Evolutionary conservation across 2,113 vertebrate species (phyloP), one percentile per base, ranked within the genome.

Genomic region (Cynoglossus semilaevis): DNA sequence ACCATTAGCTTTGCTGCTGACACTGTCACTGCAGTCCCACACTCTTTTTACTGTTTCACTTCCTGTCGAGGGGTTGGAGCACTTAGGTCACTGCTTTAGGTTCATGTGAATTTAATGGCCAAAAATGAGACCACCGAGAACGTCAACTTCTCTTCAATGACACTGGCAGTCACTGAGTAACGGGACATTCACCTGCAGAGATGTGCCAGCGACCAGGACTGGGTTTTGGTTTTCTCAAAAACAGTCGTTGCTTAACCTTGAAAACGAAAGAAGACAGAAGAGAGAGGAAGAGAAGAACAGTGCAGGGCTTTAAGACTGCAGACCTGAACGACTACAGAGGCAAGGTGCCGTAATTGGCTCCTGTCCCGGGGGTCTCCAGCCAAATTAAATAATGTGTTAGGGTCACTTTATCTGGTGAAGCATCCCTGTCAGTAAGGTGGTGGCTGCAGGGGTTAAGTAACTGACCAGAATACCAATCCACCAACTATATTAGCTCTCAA

Each of bases 371-470:
- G 36, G 57, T 69, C 70, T 65, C 54, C 62, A 76, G 71, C 49
- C 67, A 65, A 78, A 78, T 82, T 81, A 84, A 78, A 84, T 36
- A 63, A 50, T 77, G 59, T 59, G 67, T 80, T 80, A 74, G 67
- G 69, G 80, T 75, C 67, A 74, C 71, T 76, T 76, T 71, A 82
- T 12, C 22, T 29, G 22, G 62, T 76, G 63, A 51, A 84, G 72
- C 64, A 70, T 80, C 66, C 63, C 54, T 78, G 11, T 82, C 70
- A 82, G 62, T 36, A 64, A 78, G 67, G 51, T 55, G 47, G 47
- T 9, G 52, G 67, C 77, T 76, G 42, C 71, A 63, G 79, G 81
- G 67, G 6, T 52, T 68, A 73, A 72, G 81, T 72, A 70, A 79
- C 81, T 80, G 74, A 80, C 74, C 73, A 63, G 63, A 71, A 81